Percentiles rank a stretch among this genome's conserved stretches.
Conservation (phyloP, 1,140 invertebrate species). For the Drosophila asahinai region DNA sequence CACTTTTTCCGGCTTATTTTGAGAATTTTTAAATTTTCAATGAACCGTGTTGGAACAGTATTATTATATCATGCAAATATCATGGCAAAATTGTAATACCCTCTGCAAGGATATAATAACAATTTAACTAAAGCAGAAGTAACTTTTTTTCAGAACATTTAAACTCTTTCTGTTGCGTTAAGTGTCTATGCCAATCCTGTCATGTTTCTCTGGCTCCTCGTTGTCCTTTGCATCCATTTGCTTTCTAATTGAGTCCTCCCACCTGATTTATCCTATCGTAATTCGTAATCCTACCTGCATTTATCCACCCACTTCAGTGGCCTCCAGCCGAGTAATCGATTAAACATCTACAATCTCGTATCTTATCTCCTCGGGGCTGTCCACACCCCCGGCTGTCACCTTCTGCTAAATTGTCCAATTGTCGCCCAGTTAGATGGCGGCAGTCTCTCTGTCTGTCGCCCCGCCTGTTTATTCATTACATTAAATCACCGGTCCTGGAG, state of each 20-base stretch:
- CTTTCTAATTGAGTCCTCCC: slow-evolving; percentile 31
- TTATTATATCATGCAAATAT: too few relatives aligned
- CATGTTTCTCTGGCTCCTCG: background rate
- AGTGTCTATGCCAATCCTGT: background rate
- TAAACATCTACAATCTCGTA: slow-evolving; percentile 35
- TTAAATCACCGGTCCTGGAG: slow-evolving; percentile 45
- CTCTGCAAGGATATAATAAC: too few relatives aligned
- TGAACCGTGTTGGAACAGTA: too few relatives aligned
- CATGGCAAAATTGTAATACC: too few relatives aligned
- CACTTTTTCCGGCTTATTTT: too few relatives aligned
- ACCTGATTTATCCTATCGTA: too few relatives aligned
- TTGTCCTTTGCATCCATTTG: slow-evolving; percentile 7
- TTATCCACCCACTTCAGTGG: slow-evolving; percentile 16
- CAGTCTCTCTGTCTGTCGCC: background rate
- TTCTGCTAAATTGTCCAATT: slow-evolving; percentile 50
- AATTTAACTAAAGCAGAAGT: too few relatives aligned
- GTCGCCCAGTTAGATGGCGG: slow-evolving; percentile 34
- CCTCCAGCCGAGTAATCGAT: slow-evolving; percentile 30
- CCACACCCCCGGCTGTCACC: slow-evolving; percentile 38
- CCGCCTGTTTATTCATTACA: slow-evolving; percentile 70
- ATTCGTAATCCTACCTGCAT: too few relatives aligned
- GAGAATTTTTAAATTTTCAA: too few relatives aligned
- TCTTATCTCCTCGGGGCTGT: slow-evolving; percentile 27
- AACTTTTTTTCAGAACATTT: background rate
- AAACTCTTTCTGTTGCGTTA: too few relatives aligned